These are phyloP conservation scores for Mesitornis unicolor DNA, from an alignment of 2,113 vertebrate species.

Conservation along the genomic window DNA sequence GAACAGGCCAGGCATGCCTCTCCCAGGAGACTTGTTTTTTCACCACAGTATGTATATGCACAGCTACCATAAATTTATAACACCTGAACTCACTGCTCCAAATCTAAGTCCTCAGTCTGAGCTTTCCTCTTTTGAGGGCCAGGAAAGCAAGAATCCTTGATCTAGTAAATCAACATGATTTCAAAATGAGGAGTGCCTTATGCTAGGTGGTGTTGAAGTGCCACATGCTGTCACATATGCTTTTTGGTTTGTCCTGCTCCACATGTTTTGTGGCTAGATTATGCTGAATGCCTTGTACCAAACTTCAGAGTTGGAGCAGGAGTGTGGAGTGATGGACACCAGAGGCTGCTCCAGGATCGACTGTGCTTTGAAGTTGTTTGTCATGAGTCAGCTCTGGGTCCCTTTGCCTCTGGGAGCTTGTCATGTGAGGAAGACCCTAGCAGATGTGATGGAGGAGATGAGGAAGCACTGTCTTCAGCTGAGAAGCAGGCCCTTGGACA, in stretches of 20 bases:
- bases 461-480: neutral
- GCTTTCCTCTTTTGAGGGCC: neutral
- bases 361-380: neutral
- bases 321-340: accelerated
- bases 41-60: accelerated
- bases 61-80: neutral
- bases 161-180: neutral
- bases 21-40: neutral
- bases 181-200: neutral
- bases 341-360: neutral
- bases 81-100: neutral
- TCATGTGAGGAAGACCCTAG: neutral
- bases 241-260: neutral
- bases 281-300: neutral
- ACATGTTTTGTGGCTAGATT: neutral
- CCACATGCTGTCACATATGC: accelerated
- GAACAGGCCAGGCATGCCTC: neutral
- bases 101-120: neutral
- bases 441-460: neutral
- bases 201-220: neutral
- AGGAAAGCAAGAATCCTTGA: neutral
- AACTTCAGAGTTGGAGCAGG: neutral
- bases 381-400: neutral
- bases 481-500: neutral
- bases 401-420: neutral